These are phyloP conservation scores for Eurytoma adleriae DNA, from an alignment of 2,888 invertebrate genomes.

Conservation along the genomic window DNA sequence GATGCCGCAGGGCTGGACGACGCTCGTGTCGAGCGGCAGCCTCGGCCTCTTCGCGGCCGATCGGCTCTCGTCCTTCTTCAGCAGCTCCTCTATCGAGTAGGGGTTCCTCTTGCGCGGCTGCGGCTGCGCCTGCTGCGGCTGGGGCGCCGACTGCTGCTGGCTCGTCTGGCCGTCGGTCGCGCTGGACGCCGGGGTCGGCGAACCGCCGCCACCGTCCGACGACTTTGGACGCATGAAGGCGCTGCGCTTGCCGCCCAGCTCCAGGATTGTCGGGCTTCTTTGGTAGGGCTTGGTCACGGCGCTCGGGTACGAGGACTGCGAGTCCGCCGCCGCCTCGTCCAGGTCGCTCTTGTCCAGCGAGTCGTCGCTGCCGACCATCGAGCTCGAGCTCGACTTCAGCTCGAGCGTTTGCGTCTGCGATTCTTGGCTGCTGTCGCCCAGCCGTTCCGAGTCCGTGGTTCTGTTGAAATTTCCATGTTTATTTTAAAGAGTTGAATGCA, in stretches of 20 bases:
- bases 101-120: slow-evolving; percentile 84
- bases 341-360: slow-evolving; percentile 78
- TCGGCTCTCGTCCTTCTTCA: slow-evolving; percentile 88
- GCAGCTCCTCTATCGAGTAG: slow-evolving; percentile 90
- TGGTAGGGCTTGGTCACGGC: slow-evolving; percentile 66
- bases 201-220: neutral
- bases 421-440: slow-evolving; percentile 68
- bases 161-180: neutral
- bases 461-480: slow-evolving; percentile 56
- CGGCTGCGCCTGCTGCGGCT: slow-evolving; percentile 61
- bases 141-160: slow-evolving; percentile 54
- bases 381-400: slow-evolving; percentile 78
- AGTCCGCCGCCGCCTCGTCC: slow-evolving; percentile 70
- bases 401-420: slow-evolving; percentile 63
- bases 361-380: slow-evolving; percentile 79
- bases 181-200: slow-evolving; percentile 41
- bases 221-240: slow-evolving; percentile 65
- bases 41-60: slow-evolving; percentile 71
- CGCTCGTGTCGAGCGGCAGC: slow-evolving; percentile 75
- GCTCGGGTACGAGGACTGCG: slow-evolving; percentile 29
- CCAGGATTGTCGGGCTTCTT: slow-evolving; percentile 67
- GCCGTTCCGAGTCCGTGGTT: slow-evolving; percentile 69
- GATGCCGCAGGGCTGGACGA: slow-evolving; percentile 80
- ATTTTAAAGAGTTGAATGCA: neutral
- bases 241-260: slow-evolving; percentile 71